phyloP scores from a whole-genome alignment of 2,888 invertebrate genomes.

The Caenorhabditis sp. region DNA sequence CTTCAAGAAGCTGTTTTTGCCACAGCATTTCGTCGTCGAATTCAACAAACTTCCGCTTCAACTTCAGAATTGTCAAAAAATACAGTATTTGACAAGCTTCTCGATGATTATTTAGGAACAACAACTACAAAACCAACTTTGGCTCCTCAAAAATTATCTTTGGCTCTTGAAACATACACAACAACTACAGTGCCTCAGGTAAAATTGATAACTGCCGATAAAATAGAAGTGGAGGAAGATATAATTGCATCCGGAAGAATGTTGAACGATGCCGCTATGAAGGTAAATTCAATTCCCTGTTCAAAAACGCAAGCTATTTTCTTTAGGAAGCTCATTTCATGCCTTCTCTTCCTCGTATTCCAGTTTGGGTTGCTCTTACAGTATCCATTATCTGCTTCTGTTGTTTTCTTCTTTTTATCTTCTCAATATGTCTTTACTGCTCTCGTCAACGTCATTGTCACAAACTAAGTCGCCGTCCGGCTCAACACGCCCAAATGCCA shows the following conservation, averaged over 20 bases:
- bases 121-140: not conserved
- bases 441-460: not conserved
- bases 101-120: slow-evolving; percentile 17
- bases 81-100: slow-evolving; percentile 16
- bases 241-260: slow-evolving; percentile 7
- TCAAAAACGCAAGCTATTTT: slow-evolving; percentile 13
- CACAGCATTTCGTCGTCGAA: slow-evolving; percentile 27
- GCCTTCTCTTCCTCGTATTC: not conserved
- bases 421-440: slow-evolving; percentile 16
- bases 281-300: not conserved
- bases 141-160: slow-evolving; percentile 23
- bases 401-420: slow-evolving; percentile 16
- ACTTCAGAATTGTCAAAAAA: slow-evolving; percentile 1
- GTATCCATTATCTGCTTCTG: slow-evolving; percentile 13
- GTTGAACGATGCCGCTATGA: slow-evolving; percentile 15
- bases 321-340: not conserved
- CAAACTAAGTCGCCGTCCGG: not conserved
- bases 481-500: slow-evolving; percentile 8
- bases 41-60: slow-evolving; percentile 10
- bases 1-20: slow-evolving; percentile 42
- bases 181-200: slow-evolving; percentile 7
- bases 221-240: slow-evolving; percentile 9
- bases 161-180: slow-evolving; percentile 29
- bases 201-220: slow-evolving; percentile 20
- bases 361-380: slow-evolving; percentile 16